Conservation (phyloP, 2,113 vertebrate genomes). For the Chrysochloris asiatica region DNA sequence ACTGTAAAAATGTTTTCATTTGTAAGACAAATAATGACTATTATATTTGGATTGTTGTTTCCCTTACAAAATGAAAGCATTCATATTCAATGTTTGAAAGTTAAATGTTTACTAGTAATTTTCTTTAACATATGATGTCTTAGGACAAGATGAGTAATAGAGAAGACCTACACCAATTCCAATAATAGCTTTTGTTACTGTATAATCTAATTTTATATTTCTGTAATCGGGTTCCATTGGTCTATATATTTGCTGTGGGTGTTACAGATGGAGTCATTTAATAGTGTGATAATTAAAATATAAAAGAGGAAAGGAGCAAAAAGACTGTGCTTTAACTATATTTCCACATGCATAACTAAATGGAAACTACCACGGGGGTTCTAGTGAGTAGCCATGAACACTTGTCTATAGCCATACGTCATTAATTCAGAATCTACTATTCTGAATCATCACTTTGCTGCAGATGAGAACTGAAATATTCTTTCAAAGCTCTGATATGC, state of each 20-base stretch:
- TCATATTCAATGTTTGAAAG: background rate
- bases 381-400: background rate
- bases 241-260: too few species aligned
- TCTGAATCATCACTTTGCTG: background rate
- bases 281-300: background rate
- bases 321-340: background rate
- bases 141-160: too few species aligned
- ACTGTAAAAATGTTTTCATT: background rate
- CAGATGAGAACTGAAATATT: background rate
- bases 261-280: too few species aligned
- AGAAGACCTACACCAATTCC: too few species aligned
- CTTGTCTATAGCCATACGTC: too few species aligned
- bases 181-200: too few species aligned
- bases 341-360: background rate
- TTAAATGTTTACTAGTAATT: too few species aligned
- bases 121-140: too few species aligned
- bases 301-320: too few species aligned
- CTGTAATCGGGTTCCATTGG: too few species aligned
- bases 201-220: background rate
- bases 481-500: background rate
- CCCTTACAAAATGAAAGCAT: background rate
- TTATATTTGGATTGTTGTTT: background rate
- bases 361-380: background rate
- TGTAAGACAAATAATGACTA: background rate
- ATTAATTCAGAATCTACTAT: background rate